Percentiles rank a stretch among this genome's conserved stretches.
Evolutionary conservation across 2,113 vertebrate species (phyloP).

Genomic region (Cebidichthys violaceus): DNA sequence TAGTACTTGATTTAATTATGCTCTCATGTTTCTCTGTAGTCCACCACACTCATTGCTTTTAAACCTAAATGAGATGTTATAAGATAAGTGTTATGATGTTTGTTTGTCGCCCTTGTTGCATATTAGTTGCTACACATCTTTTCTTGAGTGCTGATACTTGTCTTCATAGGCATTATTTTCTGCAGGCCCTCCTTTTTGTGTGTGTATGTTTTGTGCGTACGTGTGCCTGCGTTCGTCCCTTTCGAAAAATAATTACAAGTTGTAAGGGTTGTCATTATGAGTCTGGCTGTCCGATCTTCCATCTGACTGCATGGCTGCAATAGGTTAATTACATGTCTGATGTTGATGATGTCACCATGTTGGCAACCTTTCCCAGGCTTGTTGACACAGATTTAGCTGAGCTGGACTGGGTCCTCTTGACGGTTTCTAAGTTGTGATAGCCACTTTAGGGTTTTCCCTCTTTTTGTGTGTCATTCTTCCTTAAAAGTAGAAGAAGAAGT

Average conservation of each 20-base stretch:
- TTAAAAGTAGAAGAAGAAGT: conserved; percentile 1
- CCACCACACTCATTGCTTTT: conserved; percentile 36
- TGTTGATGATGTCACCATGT: conserved; percentile 81
- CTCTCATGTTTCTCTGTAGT: conserved; percentile 31
- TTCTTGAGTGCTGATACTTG: conserved; percentile 10
- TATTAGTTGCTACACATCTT: conserved; percentile 47
- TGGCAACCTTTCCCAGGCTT: conserved; percentile 71
- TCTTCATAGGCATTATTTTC: conserved; percentile 36
- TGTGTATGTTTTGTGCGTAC: background rate
- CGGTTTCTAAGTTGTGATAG: conserved; percentile 1
- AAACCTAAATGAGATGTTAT: conserved; percentile 52
- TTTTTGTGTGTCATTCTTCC: conserved; percentile 25
- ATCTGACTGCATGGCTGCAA: conserved; percentile 72
- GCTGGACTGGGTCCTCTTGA: conserved; percentile 9
- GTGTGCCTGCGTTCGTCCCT: conserved; percentile 52
- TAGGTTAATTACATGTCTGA: conserved; percentile 85
- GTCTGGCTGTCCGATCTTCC: conserved; percentile 69
- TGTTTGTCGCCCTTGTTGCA: conserved; percentile 48
- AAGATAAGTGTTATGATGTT: conserved; percentile 58
- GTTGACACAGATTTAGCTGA: conserved; percentile 50
- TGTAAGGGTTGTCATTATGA: conserved; percentile 80
- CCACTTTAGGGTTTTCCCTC: background rate
- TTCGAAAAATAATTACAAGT: conserved; percentile 79
- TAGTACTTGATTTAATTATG: conserved; percentile 54
- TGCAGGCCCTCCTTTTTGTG: conserved; percentile 24